A percentile compares a stretch with the other conserved stretches of the same genome.
Conservation (phyloP, 2,797 vertebrate genomes). For the Artibeus lituratus region DNA sequence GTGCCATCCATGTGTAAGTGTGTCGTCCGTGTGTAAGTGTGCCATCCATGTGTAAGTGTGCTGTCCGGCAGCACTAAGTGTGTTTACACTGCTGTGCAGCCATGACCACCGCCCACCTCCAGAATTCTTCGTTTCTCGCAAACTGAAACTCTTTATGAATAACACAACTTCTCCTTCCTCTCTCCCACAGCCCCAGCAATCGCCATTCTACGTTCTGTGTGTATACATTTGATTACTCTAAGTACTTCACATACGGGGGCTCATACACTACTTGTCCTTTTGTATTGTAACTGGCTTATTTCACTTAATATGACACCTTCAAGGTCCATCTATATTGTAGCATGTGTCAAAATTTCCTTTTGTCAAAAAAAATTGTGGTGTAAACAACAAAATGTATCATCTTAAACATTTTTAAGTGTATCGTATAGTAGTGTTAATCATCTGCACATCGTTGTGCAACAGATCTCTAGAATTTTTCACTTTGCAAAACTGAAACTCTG, state of each 20-base stretch:
- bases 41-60: no score
- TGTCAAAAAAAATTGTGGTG: neutral
- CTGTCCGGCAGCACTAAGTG: neutral
- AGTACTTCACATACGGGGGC: neutral
- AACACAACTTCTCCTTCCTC: neutral
- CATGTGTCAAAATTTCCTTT: neutral
- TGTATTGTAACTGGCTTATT: neutral
- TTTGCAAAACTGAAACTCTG: neutral
- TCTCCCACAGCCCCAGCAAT: neutral
- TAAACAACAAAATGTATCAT: neutral
- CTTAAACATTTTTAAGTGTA: neutral
- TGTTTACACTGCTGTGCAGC: neutral
- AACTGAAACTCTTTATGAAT: neutral
- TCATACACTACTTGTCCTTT: neutral
- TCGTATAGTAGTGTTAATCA: neutral
- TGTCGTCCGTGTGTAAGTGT: neutral
- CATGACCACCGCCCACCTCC: neutral
- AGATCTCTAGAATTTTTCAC: neutral
- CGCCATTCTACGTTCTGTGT: neutral
- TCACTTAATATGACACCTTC: neutral
- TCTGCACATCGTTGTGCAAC: neutral
- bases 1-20: no score
- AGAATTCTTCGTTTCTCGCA: neutral
- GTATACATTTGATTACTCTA: neutral
- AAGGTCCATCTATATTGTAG: neutral